These are phyloP conservation scores for Poecilia wingei DNA, from an alignment of 2,797 vertebrate genomes.

Conservation along the genomic window DNA sequence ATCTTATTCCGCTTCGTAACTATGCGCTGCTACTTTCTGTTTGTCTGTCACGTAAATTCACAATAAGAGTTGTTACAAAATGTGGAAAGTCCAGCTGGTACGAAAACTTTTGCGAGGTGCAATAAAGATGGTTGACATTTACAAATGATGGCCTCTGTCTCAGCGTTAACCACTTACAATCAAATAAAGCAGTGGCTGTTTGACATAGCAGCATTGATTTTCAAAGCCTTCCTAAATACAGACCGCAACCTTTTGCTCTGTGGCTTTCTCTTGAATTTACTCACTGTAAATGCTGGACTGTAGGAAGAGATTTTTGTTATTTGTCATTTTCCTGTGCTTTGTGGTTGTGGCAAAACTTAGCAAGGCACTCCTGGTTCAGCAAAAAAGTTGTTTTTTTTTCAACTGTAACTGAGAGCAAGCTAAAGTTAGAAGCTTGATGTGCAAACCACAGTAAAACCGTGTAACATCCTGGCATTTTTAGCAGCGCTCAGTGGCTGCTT, in stretches of 20 bases:
- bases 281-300: neutral
- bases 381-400: neutral
- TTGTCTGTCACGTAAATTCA: neutral
- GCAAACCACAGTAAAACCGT: neutral
- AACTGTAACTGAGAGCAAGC: neutral
- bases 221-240: conserved; percentile 11
- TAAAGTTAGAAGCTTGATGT: conserved; percentile 1
- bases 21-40: neutral
- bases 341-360: conserved; percentile 8
- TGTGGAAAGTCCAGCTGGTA: neutral
- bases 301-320: neutral
- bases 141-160: neutral
- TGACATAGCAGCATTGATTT: neutral
- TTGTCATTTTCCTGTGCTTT: conserved; percentile 20
- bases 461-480: neutral
- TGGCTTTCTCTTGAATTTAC: neutral
- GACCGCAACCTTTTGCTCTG: conserved; percentile 7
- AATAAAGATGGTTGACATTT: neutral
- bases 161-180: neutral
- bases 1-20: neutral
- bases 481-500: conserved; percentile 2
- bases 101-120: neutral
- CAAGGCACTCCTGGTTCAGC: neutral
- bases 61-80: neutral
- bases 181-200: neutral